These are phyloP conservation scores for Ploceus nigricollis DNA, from an alignment of 2,113 vertebrate genomes.

Conservation along the genomic window DNA sequence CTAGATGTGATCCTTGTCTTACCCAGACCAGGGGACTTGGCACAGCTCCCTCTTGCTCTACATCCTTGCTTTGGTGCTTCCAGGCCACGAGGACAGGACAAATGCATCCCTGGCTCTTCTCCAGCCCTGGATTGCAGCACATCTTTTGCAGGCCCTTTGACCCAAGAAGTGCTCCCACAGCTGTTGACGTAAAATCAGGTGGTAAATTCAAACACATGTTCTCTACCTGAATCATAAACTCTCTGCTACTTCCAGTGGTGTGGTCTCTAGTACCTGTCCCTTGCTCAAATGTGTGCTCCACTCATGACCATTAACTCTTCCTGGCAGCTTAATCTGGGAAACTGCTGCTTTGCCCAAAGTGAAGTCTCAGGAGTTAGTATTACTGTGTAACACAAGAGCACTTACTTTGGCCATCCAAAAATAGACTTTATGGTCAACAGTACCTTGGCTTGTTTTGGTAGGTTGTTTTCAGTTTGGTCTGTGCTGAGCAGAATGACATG, in stretches of 20 bases:
- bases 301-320: not conserved
- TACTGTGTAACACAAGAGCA: not conserved
- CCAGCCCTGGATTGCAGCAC: rapidly evolving
- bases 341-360: not conserved
- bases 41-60: not conserved
- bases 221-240: not conserved
- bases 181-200: not conserved
- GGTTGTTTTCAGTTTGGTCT: not conserved
- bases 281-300: not conserved
- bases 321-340: not conserved
- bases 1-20: not conserved
- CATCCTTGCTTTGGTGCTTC: not conserved
- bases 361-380: not conserved
- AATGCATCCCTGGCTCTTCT: not conserved
- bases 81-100: no score
- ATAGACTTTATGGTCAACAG: not conserved
- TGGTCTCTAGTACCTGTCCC: not conserved
- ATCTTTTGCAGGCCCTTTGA: not conserved
- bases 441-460: not conserved
- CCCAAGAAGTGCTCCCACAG: not conserved
- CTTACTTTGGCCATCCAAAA: not conserved
- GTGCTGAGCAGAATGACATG: not conserved
- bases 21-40: not conserved
- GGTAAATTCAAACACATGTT: rapidly evolving
- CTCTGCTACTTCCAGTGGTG: rapidly evolving